Conservation (phyloP, 1,140 invertebrate genomes). For the Camponotus pennsylvanicus region DNA sequence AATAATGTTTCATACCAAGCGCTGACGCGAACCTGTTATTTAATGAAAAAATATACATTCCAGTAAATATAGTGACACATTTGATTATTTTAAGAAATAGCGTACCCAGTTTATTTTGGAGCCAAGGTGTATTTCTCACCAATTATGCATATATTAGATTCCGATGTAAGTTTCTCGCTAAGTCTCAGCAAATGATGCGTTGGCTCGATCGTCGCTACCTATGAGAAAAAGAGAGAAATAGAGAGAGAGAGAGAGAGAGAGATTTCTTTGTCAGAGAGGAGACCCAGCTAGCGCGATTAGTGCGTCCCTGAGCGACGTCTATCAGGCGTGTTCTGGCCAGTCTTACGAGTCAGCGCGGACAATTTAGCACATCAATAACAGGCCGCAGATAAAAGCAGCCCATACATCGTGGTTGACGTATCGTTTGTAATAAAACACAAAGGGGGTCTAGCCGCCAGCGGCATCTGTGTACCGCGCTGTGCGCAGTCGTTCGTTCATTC, state of each 20-base stretch:
- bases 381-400: constrained; percentile 84
- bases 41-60: neutral
- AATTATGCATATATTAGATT: neutral
- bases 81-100: constrained; percentile 31
- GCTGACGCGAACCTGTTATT: neutral
- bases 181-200: constrained; percentile 16
- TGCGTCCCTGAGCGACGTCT: constrained; percentile 78
- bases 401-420: constrained; percentile 85
- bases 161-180: neutral
- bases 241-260: neutral
- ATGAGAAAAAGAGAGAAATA: neutral
- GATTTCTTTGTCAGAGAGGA: constrained; percentile 68
- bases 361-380: constrained; percentile 86
- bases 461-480: constrained; percentile 82
- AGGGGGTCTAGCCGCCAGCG: constrained; percentile 82
- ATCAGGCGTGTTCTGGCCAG: constrained; percentile 80
- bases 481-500: constrained; percentile 81
- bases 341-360: constrained; percentile 84
- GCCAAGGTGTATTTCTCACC: neutral
- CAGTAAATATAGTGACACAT: neutral
- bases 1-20: constrained; percentile 3
- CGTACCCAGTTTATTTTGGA: constrained; percentile 2
- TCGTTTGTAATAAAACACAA: constrained; percentile 86
- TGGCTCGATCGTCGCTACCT: constrained; percentile 15
- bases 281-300: constrained; percentile 57